These are phyloP conservation scores for Troides helena DNA, from an alignment of 2,888 invertebrate species.

Conservation along the genomic window DNA sequence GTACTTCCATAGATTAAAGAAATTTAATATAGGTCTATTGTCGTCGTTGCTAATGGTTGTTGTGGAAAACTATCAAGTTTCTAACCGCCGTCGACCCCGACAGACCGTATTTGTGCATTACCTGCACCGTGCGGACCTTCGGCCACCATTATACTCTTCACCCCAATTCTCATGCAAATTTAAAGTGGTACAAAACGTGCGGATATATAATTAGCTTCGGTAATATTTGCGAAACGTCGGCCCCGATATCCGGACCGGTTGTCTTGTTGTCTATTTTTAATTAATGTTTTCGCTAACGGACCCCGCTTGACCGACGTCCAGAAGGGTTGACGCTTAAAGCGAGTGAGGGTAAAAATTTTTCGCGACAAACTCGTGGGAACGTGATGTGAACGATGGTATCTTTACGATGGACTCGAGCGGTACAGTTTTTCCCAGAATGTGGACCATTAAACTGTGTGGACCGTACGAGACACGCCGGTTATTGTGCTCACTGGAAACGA, in stretches of 20 bases:
- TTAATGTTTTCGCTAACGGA: slow-evolving; percentile 70
- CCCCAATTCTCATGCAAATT: slow-evolving; percentile 75
- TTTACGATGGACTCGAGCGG: slow-evolving; percentile 63
- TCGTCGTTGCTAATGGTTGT: slow-evolving; percentile 54
- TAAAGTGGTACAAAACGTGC: slow-evolving; percentile 67
- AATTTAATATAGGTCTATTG: slow-evolving; percentile 19
- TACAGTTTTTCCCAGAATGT: slow-evolving; percentile 71
- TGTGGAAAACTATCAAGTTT: slow-evolving; percentile 72
- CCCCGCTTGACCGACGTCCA: slow-evolving; percentile 71
- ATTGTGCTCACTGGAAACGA: slow-evolving; percentile 75
- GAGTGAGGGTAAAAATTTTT: slow-evolving; percentile 48
- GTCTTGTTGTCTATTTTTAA: slow-evolving; percentile 67
- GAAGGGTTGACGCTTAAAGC: slow-evolving; percentile 38
- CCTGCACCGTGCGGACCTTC: slow-evolving; percentile 49
- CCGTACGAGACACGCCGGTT: slow-evolving; percentile 77
- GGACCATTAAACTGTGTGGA: slow-evolving; percentile 70
- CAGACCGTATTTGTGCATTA: slow-evolving; percentile 46
- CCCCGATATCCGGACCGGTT: slow-evolving; percentile 56
- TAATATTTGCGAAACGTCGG: slow-evolving; percentile 49
- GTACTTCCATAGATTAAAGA: background rate
- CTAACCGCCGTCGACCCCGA: slow-evolving; percentile 57
- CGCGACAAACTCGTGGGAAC: slow-evolving; percentile 71
- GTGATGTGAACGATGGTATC: slow-evolving; percentile 62
- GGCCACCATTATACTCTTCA: slow-evolving; percentile 61
- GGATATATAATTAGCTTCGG: slow-evolving; percentile 78